Base-by-base conservation (phyloP, 2,797 vertebrate genomes). In the Oreochromis grahami region DNA sequence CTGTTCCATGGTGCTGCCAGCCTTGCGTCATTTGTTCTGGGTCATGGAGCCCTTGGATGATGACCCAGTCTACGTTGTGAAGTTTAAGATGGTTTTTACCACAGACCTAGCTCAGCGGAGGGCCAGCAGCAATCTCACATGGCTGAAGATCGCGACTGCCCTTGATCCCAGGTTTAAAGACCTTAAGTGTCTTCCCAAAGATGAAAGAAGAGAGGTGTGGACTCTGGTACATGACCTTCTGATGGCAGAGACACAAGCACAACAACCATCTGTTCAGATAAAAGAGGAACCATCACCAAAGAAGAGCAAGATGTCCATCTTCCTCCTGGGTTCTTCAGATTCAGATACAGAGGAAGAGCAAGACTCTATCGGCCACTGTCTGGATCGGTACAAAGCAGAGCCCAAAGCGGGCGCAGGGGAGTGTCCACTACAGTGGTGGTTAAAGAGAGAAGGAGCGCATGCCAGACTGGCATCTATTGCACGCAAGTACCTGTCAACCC, bases 71-170 rank as follows among this genome's bases (percentile, higher is more conserved):
- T 77, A 43, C 3, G 36, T 43, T 24, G 36, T 85, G 29, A 78
- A 11, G 7, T 85, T 88, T 82, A 86, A 89, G 80, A 81, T 24
- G 4, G 12, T 41, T 32, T 79, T 89, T 43, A 76, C 36, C 55
- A 34, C 52, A 48, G 78, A 86, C 26, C 68, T 83, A 74, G 26
- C 50, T 70, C 26, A 70, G 21, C 17, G 12, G 48, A 72, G 58
- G 52, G 50, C 60, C 53, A 78, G 24, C 65, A 78, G 50, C 45
- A 90, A 88, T 34, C 45, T 88, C 48, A 34, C 56, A 74, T 86
- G 76, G 68, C 86, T 91, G 80, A 86, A 82, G 81, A 82, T 84
- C 7, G 50, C 78, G 26, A 85, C 56, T 48, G 82, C 77, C 10
- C 38, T 88, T 3, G 76, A 84, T 24, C 76, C 76, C 8, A 58